Base-by-base conservation (phyloP, 1,140 invertebrate species). In the Plectrocnemia conspersa region DNA sequence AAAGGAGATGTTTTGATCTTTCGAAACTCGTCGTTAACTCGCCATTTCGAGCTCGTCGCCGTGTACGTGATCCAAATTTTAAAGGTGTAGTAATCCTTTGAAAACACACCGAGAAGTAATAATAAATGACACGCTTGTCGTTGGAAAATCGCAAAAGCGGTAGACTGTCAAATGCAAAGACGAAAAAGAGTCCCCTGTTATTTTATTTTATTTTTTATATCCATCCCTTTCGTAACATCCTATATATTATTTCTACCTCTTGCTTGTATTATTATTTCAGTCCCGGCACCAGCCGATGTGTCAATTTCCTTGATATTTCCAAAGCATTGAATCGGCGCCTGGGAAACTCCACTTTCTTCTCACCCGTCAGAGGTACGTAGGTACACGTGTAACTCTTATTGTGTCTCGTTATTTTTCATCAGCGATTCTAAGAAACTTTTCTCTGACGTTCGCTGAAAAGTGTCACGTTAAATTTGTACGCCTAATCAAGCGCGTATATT, bases 271-370 rank as follows among this genome's bases (percentile, higher is more conserved):
- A n/a, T n/a, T n/a, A 32, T 27, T 47, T 47, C 33, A 13, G 45
- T 38, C 35, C 18, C 42, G 42, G 3, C n/a, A n/a, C n/a, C 15
- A 15, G 38, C n/a, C 15, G 21, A 44, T 19, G 25, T 47, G 45
- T 47, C 45, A 47, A 47, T 47, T 47, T 47, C 21, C 45, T 47
- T 32, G 45, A 47, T 47, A 47, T 47, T 47, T 47, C 45, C 45
- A 47, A 47, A 47, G 27, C 45, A 45, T 45, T 45, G 42, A 21
- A 23, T 45, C 22, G 18, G 42, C 42, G 42, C 21, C 21, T 25
- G 42, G 18, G 35, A n/a, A n/a, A n/a, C n/a, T n/a, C 35, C 5
- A 16, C 5, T 6, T 24, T 25, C 42, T 2, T 45, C 42, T 7
- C 22, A n/a, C n/a, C n/a, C n/a, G n/a, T n/a, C n/a, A n/a, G n/a